phyloP scores from a whole-genome alignment of 2,888 invertebrate species.

The Bhutanitis thaidina region DNA sequence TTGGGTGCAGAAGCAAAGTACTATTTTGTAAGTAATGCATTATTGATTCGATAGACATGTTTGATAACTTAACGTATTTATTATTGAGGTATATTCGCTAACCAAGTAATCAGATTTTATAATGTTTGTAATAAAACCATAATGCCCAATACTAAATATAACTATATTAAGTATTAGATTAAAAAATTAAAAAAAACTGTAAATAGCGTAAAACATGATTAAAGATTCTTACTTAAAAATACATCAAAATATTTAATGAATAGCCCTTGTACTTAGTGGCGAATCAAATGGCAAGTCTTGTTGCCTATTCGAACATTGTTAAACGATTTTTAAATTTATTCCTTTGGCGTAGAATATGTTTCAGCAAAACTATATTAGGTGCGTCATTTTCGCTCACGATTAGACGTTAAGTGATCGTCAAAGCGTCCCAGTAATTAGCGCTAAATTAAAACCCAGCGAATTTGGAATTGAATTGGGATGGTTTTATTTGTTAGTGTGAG shows the following conservation, averaged over 20 bases:
- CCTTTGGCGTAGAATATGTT: not conserved
- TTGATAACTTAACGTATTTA: not conserved
- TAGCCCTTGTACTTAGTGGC: slow-evolving; percentile 1
- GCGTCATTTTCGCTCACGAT: slow-evolving; percentile 17
- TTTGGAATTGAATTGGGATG: slow-evolving; percentile 47
- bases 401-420: slow-evolving; percentile 28
- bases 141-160: too few relatives aligned
- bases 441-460: slow-evolving; percentile 44
- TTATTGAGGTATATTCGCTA: too few relatives aligned
- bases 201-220: too few relatives aligned
- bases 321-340: not conserved
- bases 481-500: slow-evolving; percentile 49
- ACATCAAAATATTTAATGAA: slow-evolving; percentile 13
- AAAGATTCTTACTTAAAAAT: too few relatives aligned
- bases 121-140: too few relatives aligned
- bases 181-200: too few relatives aligned
- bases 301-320: too few relatives aligned
- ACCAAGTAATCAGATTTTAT: too few relatives aligned
- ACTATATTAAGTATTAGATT: too few relatives aligned
- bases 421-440: slow-evolving; percentile 36
- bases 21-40: slow-evolving; percentile 6
- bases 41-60: not conserved
- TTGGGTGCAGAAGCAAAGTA: slow-evolving; percentile 23
- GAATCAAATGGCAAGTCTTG: slow-evolving; percentile 1
- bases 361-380: not conserved